A percentile compares a stretch with the other conserved stretches of the same genome.
Conservation (phyloP, 2,113 vertebrate species). For the Laterallus jamaicensis region DNA sequence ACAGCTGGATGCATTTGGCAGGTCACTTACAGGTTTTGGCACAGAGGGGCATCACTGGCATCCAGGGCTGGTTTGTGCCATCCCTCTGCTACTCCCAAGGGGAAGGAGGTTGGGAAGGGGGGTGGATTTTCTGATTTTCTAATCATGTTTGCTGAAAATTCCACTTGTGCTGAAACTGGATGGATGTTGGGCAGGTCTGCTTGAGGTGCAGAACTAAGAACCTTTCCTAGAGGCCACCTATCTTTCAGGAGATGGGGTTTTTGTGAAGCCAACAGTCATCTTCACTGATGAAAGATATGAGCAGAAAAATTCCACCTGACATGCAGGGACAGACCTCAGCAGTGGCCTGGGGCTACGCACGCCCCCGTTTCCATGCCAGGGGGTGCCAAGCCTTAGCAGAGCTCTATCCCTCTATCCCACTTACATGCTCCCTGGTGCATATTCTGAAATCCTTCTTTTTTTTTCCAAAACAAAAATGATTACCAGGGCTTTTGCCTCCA, state of each 20-base stretch:
- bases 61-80: background rate
- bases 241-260: background rate
- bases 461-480: background rate
- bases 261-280: background rate
- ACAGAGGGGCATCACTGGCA: background rate
- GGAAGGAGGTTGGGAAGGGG: background rate
- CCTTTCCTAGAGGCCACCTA: background rate
- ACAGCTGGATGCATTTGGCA: background rate
- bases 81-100: fast-evolving
- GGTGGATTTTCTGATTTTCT: background rate
- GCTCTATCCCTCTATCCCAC: background rate
- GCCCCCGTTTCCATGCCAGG: fast-evolving
- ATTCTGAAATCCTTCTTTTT: background rate
- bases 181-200: background rate
- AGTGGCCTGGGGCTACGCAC: background rate
- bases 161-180: background rate
- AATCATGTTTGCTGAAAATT: background rate
- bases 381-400: background rate
- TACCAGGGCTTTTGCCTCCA: background rate
- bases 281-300: background rate
- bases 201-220: background rate
- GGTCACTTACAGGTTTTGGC: background rate
- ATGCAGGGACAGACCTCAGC: background rate
- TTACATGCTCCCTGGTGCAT: background rate
- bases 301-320: background rate